Conservation (phyloP, 2,888 invertebrate genomes). For the Trimorus sp. region DNA sequence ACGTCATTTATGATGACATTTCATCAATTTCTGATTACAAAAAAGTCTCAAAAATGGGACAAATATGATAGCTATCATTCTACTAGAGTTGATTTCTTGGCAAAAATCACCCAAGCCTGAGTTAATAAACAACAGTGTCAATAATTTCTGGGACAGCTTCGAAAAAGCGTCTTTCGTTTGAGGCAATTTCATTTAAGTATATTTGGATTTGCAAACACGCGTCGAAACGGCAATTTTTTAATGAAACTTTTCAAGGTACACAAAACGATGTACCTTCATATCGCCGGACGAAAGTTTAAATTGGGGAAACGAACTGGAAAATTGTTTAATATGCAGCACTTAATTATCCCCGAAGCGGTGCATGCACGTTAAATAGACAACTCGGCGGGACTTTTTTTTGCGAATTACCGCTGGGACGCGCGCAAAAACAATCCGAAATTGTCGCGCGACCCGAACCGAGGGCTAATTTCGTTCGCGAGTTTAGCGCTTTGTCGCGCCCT, state of each 20-base stretch:
- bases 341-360: conserved; percentile 17
- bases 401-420: not conserved
- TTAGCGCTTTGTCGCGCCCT: conserved; percentile 8
- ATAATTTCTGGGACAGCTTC: no score
- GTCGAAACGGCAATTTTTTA: conserved; percentile 5
- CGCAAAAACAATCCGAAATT: conserved; percentile 9
- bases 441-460: not conserved
- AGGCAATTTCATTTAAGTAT: not conserved
- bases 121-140: no score
- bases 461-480: conserved; percentile 18
- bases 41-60: no score
- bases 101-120: no score
- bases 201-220: not conserved
- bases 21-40: no score
- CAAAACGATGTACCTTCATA: conserved; percentile 12
- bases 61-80: no score
- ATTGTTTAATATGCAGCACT: conserved; percentile 41
- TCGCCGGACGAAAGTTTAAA: conserved; percentile 21
- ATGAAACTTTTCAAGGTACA: conserved; percentile 9
- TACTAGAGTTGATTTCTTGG: no score
- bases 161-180: no score
- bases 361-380: conserved; percentile 11
- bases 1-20: no score
- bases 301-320: conserved; percentile 37
- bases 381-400: not conserved